phyloP scores from a whole-genome alignment of 2,888 invertebrate species.

The Phymatocera aterrima region DNA sequence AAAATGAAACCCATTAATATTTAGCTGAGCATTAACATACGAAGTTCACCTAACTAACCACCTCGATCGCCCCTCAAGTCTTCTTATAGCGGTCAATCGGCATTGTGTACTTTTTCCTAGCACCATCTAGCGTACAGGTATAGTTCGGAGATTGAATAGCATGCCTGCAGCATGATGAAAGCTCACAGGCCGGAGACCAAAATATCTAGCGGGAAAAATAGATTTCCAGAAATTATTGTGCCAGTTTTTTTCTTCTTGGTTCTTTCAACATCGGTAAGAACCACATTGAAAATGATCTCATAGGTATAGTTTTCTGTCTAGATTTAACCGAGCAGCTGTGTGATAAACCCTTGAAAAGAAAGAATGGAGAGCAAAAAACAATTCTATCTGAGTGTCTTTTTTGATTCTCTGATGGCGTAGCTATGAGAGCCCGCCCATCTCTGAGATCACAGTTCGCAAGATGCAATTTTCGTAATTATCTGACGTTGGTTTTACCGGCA shows the following conservation, averaged over 20 bases:
- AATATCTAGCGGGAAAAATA: neutral
- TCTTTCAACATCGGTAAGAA: too few relatives aligned
- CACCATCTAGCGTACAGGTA: neutral
- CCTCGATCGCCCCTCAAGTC: neutral
- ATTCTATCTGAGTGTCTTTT: conserved; percentile 7
- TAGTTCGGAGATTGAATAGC: neutral
- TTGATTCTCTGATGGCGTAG: conserved; percentile 7
- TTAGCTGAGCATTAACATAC: neutral
- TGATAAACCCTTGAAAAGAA: neutral
- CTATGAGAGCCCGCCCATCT: neutral
- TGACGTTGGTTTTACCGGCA: neutral
- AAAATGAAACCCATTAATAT: neutral
- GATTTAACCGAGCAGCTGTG: neutral
- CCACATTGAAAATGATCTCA: too few relatives aligned
- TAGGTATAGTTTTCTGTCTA: too few relatives aligned
- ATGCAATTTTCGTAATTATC: conserved; percentile 45
- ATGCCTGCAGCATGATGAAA: neutral
- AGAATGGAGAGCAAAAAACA: neutral
- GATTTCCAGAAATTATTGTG: neutral
- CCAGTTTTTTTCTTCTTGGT: neutral
- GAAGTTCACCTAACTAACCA: neutral
- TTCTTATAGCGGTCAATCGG: too few relatives aligned
- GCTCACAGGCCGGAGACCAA: neutral
- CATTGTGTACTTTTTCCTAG: too few relatives aligned
- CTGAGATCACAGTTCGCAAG: conserved; percentile 12